Conservation (phyloP, 1,140 invertebrate species). For the Centruroides vittatus region DNA sequence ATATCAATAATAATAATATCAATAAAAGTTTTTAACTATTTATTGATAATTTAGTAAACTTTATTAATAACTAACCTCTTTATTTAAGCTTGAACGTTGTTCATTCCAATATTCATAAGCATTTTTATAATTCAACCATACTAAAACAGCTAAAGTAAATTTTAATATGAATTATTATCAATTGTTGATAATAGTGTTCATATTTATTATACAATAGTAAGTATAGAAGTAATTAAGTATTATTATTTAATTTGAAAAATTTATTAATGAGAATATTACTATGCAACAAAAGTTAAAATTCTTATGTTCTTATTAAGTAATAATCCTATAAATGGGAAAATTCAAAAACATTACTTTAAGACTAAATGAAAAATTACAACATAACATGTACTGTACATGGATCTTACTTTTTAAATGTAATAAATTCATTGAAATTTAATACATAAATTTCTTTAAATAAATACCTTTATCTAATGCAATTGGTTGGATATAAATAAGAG, state of each 20-base stretch:
- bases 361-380: too few species aligned
- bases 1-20: too few species aligned
- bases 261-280: background rate
- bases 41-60: too few species aligned
- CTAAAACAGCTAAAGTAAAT: constrained; percentile 56
- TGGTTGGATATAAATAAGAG: constrained; percentile 87
- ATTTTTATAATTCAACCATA: constrained; percentile 97
- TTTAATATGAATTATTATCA: background rate
- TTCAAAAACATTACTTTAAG: too few species aligned
- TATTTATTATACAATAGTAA: background rate
- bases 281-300: background rate
- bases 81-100: constrained; percentile 72
- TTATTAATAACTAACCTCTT: constrained; percentile 24
- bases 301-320: background rate
- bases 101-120: constrained; percentile 99
- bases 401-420: too few species aligned
- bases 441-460: constrained; percentile 34
- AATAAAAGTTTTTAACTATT: too few species aligned
- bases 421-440: constrained; percentile 16
- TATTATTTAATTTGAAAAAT: background rate
- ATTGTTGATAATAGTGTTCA: background rate
- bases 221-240: background rate
- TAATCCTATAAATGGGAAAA: background rate
- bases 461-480: constrained; percentile 71
- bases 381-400: too few species aligned